Evolutionary conservation across 2,888 invertebrate genomes (phyloP).

Genomic region (Lasius fuliginosus): DNA sequence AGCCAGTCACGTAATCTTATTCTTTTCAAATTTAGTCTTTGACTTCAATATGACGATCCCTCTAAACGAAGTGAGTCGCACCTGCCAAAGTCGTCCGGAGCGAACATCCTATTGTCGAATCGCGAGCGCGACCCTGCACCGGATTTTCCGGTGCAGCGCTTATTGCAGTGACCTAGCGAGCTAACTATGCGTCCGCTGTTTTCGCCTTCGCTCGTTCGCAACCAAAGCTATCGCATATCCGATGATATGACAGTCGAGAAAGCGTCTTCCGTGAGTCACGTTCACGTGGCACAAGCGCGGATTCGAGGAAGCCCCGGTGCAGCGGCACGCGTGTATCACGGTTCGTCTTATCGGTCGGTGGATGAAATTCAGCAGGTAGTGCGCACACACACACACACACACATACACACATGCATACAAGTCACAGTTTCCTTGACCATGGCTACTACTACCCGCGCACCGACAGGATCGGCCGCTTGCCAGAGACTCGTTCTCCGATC

Average conservation of each 20-base stretch:
- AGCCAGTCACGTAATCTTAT: background rate
- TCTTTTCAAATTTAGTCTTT: background rate
- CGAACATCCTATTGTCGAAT: background rate
- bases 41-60: background rate
- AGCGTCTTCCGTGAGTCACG: constrained; percentile 37
- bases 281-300: constrained; percentile 28
- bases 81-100: background rate
- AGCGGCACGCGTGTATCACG: constrained; percentile 11
- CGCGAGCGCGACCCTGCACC: background rate
- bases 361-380: constrained; percentile 40
- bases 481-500: constrained; percentile 56
- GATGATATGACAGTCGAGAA: constrained; percentile 34
- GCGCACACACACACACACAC: background rate
- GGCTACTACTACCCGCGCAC: constrained; percentile 35
- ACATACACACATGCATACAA: background rate
- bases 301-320: constrained; percentile 28
- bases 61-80: background rate
- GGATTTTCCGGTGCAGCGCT: constrained; percentile 6
- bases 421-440: constrained; percentile 51
- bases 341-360: constrained; percentile 19
- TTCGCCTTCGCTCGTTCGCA: constrained; percentile 38
- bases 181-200: constrained; percentile 20
- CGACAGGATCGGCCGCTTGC: constrained; percentile 25
- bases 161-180: constrained; percentile 11
- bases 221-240: constrained; percentile 40